These are phyloP conservation scores for Datnioides undecimradiatus DNA, from an alignment of 2,113 vertebrate genomes.

Conservation along the genomic window DNA sequence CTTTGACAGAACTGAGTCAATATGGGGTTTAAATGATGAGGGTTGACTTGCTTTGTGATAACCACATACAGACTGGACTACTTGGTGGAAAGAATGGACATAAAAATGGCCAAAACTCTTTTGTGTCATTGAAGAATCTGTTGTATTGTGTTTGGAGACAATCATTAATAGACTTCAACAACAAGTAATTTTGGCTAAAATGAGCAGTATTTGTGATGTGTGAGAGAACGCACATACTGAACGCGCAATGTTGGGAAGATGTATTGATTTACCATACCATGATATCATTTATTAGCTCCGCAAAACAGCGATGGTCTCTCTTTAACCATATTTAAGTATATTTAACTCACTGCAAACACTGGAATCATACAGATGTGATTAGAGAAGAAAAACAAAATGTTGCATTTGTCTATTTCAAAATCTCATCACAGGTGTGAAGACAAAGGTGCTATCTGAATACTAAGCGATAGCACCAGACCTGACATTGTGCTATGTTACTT, in stretches of 20 bases:
- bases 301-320: conserved; percentile 46
- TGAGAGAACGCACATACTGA: conserved; percentile 7
- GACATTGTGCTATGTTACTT: conserved; percentile 55
- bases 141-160: conserved; percentile 44
- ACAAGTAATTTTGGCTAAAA: conserved; percentile 23
- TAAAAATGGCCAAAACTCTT: conserved; percentile 9
- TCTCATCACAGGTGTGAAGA: conserved; percentile 24
- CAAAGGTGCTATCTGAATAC: conserved; percentile 37
- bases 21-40: not conserved
- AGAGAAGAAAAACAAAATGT: conserved; percentile 39
- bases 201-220: conserved; percentile 28
- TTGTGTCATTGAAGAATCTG: conserved; percentile 12
- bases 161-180: conserved; percentile 16
- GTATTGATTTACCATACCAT: conserved; percentile 1
- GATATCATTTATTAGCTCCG: conserved; percentile 54
- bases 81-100: conserved; percentile 21
- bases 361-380: conserved; percentile 64
- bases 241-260: conserved; percentile 5
- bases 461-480: conserved; percentile 3
- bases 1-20: conserved; percentile 17
- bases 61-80: conserved; percentile 35
- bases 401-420: conserved; percentile 25
- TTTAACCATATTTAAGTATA: conserved; percentile 72
- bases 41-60: conserved; percentile 31
- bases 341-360: conserved; percentile 82